Evolutionary conservation across 2,797 vertebrate genomes (phyloP).

Genomic region (Brotogeris chrysoptera): DNA sequence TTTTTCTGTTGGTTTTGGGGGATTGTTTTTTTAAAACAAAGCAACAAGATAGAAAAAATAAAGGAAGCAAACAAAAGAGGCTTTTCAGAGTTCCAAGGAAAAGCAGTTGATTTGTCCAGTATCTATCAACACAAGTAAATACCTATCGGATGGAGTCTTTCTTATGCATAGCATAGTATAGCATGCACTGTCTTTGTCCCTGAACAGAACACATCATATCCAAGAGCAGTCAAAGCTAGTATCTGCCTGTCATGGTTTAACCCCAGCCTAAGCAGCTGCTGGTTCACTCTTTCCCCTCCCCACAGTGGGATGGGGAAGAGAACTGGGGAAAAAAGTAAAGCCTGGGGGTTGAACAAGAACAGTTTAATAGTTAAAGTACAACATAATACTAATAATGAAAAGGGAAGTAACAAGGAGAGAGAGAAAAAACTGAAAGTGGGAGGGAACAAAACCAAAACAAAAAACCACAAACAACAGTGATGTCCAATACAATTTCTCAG

Average conservation of each 20-base stretch:
- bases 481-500: neutral
- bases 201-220: neutral
- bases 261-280: neutral
- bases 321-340: neutral
- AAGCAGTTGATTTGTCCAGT: neutral
- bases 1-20: neutral
- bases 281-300: neutral
- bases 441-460: neutral
- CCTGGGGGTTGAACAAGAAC: neutral
- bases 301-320: neutral
- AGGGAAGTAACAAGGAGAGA: neutral
- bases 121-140: neutral
- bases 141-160: fast-evolving
- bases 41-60: neutral
- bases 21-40: neutral
- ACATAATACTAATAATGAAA: neutral
- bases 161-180: neutral
- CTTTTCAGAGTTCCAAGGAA: neutral
- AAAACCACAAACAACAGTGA: neutral
- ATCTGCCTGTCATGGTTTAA: neutral
- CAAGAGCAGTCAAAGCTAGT: neutral
- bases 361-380: neutral
- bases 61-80: neutral
- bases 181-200: neutral
- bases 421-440: neutral